These are phyloP conservation scores for Sthenelais limicola DNA, from an alignment of 2,888 invertebrate species.

Conservation along the genomic window DNA sequence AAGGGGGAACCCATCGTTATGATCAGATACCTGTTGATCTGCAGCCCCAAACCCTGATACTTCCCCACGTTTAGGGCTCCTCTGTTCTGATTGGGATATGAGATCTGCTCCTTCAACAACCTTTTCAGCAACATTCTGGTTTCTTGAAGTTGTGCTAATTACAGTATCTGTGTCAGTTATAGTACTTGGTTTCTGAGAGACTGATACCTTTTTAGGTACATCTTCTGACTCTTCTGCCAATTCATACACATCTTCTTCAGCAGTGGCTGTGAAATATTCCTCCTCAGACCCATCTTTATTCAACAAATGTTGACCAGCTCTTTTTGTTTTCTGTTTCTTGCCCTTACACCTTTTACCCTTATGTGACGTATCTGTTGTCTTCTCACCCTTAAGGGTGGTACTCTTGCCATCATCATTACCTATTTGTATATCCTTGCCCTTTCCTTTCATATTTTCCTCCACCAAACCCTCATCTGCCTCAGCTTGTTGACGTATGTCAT, in stretches of 20 bases:
- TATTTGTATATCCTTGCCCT: no score
- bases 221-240: not conserved
- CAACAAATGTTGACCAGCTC: not conserved
- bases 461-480: not conserved
- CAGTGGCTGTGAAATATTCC: not conserved
- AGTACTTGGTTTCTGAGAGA: no score
- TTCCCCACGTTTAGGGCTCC: no score
- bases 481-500: not conserved
- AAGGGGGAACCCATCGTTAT: no score
- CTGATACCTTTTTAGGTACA: no score
- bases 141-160: no score
- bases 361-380: not conserved
- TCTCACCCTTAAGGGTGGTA: not conserved
- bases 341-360: not conserved
- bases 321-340: not conserved
- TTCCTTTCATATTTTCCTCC: not conserved
- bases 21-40: no score
- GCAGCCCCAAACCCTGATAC: no score
- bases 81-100: no score
- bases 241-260: not conserved
- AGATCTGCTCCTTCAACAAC: no score
- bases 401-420: not conserved
- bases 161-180: no score
- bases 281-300: not conserved
- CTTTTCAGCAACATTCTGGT: no score